Percentiles rank a stretch among this genome's conserved stretches.
These are phyloP conservation scores for Thermophis baileyi DNA, from an alignment of 2,113 vertebrate genomes.

Conservation along the genomic window DNA sequence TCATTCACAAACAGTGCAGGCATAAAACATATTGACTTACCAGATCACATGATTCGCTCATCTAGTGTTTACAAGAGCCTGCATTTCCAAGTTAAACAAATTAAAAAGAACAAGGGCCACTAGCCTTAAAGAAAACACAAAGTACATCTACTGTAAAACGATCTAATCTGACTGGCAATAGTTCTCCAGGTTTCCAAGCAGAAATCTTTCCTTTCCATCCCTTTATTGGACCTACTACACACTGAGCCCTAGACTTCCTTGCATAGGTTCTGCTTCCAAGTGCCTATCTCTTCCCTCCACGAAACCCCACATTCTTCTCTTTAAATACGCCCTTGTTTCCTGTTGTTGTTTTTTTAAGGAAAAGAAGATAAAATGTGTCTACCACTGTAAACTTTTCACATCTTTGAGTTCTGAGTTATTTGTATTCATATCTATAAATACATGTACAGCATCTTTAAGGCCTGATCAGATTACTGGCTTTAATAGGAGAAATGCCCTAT, in stretches of 20 bases:
- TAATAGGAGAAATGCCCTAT: not conserved
- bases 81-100: not conserved
- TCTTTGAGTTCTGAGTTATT: not conserved
- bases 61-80: not conserved
- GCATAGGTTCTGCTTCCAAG: not conserved
- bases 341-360: not conserved
- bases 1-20: not conserved
- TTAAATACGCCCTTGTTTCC: not conserved
- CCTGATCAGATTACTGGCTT: not conserved
- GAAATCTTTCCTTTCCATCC: not conserved
- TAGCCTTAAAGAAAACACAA: not conserved
- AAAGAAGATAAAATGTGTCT: not conserved
- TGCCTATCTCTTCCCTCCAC: not conserved
- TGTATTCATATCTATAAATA: not conserved
- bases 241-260: not conserved
- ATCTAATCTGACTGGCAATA: not conserved
- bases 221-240: not conserved
- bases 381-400: not conserved
- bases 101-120: not conserved
- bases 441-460: not conserved
- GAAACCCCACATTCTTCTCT: not conserved
- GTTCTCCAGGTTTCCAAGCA: not conserved
- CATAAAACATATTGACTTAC: not conserved
- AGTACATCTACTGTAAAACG: not conserved
- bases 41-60: not conserved